Conservation (phyloP, 2,888 invertebrate genomes). For the Campoplex capitator region DNA sequence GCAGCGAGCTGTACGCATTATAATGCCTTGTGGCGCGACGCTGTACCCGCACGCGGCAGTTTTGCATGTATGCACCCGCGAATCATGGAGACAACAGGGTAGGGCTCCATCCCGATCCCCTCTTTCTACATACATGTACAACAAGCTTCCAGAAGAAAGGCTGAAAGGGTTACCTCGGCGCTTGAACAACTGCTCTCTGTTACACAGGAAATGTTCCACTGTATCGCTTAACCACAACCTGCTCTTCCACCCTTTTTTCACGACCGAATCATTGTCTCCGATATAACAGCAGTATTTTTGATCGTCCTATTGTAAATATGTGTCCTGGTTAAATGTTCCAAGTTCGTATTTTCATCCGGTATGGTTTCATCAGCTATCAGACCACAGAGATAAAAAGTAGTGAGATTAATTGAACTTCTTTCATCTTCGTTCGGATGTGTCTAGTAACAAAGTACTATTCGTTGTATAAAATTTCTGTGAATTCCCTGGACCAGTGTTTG, state of each 20-base stretch:
- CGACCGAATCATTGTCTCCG: constrained; percentile 43
- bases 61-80: constrained; percentile 61
- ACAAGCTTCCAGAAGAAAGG: constrained; percentile 23
- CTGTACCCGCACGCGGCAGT: constrained; percentile 45
- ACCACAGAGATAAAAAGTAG: background rate
- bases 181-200: constrained; percentile 42
- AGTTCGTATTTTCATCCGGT: background rate
- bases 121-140: constrained; percentile 12
- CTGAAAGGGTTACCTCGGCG: constrained; percentile 46
- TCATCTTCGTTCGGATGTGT: no score
- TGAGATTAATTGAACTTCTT: no score
- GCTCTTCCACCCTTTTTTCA: constrained; percentile 53
- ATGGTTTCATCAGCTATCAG: background rate
- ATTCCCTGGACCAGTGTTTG: no score
- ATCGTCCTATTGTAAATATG: constrained; percentile 4
- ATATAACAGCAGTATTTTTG: constrained; percentile 41
- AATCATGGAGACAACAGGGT: constrained; percentile 60
- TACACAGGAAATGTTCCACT: constrained; percentile 20
- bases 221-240: constrained; percentile 61
- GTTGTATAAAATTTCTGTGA: no score
- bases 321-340: constrained; percentile 1
- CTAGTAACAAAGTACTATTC: background rate
- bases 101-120: constrained; percentile 49
- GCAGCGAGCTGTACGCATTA: constrained; percentile 80
- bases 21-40: constrained; percentile 74